Evolutionary conservation across 2,113 vertebrate species (phyloP).

Genomic region (Machaerirhynchus nigripectus): DNA sequence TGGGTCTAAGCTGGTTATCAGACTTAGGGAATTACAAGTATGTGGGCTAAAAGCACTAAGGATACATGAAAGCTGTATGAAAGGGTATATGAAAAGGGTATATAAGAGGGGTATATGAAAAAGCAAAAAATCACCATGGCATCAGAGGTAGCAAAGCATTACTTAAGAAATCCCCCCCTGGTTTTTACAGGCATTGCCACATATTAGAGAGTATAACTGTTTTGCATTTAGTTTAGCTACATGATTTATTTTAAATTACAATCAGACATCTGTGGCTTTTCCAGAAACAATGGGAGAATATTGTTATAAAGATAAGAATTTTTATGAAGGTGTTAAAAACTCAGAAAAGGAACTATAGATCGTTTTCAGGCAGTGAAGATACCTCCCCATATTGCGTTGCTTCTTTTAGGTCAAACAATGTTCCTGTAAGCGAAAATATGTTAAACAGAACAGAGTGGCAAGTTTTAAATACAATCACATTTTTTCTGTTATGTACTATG

Average conservation of each 20-base stretch:
- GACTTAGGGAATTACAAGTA: too few relatives aligned
- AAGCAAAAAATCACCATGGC: too few relatives aligned
- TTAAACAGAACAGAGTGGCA: neutral
- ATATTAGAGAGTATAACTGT: neutral
- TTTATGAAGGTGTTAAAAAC: neutral
- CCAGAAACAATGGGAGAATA: neutral
- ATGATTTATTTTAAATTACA: neutral
- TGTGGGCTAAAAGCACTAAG: too few relatives aligned
- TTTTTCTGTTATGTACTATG: neutral
- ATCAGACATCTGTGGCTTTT: neutral
- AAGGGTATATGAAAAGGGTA: too few relatives aligned
- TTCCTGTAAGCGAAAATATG: neutral
- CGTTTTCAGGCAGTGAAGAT: neutral
- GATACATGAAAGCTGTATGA: too few relatives aligned
- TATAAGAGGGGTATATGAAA: too few relatives aligned
- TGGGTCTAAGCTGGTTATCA: too few relatives aligned
- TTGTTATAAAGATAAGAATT: neutral
- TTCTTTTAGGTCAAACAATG: neutral
- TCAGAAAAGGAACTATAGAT: neutral
- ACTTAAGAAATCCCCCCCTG: fast-evolving
- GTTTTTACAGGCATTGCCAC: neutral
- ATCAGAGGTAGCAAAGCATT: neutral
- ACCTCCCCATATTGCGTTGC: neutral
- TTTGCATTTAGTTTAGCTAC: neutral
- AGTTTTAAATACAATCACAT: neutral